Percentiles rank a stretch among this genome's conserved stretches.
Conservation (phyloP, 2,113 vertebrate genomes). For the Lepidiolamprologus cunningtoni region DNA sequence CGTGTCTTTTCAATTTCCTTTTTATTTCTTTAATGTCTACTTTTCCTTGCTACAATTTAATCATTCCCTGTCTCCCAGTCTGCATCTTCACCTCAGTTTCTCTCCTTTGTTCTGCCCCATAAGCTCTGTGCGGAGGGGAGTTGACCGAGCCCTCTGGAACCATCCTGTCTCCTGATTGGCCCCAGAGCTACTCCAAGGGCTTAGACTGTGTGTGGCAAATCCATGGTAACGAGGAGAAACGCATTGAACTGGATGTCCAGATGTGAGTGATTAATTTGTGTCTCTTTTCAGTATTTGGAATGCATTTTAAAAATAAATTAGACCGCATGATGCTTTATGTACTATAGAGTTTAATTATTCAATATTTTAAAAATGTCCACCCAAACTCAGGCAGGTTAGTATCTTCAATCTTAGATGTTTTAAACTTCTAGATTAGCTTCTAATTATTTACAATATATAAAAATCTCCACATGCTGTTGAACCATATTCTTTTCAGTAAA, state of each 20-base stretch:
- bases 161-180: slow-evolving; percentile 89
- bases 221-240: slow-evolving; percentile 84
- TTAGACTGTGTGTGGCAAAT: slow-evolving; percentile 89
- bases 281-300: not conserved
- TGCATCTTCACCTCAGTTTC: not conserved
- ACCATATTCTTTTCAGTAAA: not conserved
- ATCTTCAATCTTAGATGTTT: not conserved
- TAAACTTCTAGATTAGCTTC: not conserved
- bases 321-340: not conserved
- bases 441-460: not conserved
- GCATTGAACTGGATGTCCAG: slow-evolving; percentile 84
- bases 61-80: not conserved
- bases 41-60: not conserved
- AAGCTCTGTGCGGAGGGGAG: slow-evolving; percentile 86
- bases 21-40: not conserved
- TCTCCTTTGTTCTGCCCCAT: not conserved
- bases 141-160: slow-evolving; percentile 79
- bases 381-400: not conserved
- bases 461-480: not conserved
- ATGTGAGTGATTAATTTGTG: slow-evolving; percentile 70
- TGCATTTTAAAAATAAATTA: not conserved
- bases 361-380: not conserved
- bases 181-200: slow-evolving; percentile 86
- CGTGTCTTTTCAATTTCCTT: not conserved
- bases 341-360: not conserved